Evolutionary conservation across 2,888 invertebrate species (phyloP).

Genomic region (Mimachlamys varia): DNA sequence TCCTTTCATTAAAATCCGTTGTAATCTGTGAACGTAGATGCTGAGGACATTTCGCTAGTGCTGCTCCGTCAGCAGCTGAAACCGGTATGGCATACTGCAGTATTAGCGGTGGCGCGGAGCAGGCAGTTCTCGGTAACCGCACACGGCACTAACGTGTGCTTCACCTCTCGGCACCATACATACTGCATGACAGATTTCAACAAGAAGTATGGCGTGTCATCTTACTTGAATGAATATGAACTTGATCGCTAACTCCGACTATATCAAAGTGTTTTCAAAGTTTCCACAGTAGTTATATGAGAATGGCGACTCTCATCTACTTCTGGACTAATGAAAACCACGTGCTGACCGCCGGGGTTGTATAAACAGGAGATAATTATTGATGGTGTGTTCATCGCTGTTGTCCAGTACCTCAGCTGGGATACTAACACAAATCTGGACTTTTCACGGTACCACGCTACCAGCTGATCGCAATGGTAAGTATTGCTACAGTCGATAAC

Average conservation of each 20-base stretch:
- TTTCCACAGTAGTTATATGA: not conserved
- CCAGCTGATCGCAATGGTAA: not conserved
- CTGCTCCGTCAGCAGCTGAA: not conserved
- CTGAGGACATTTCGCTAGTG: not conserved
- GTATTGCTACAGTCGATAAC: not conserved
- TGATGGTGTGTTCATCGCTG: constrained; percentile 3
- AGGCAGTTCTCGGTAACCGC: not conserved
- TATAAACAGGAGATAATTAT: constrained; percentile 23
- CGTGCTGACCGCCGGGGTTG: not conserved
- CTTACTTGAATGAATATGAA: not conserved
- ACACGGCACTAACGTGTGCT: not conserved
- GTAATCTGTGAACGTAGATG: not conserved
- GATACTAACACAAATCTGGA: constrained; percentile 7
- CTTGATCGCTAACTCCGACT: not conserved
- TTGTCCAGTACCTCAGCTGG: constrained; percentile 25
- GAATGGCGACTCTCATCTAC: not conserved
- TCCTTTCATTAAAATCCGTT: not conserved
- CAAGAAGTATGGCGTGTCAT: not conserved
- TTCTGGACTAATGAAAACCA: constrained; percentile 6
- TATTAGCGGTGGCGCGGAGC: not conserved
- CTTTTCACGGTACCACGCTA: not conserved
- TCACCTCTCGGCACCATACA: not conserved
- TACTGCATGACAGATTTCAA: not conserved
- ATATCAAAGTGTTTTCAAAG: not conserved
- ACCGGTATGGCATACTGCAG: not conserved